These are phyloP conservation scores for Sciurus niger DNA, from an alignment of 2,113 vertebrate genomes.

Conservation along the genomic window DNA sequence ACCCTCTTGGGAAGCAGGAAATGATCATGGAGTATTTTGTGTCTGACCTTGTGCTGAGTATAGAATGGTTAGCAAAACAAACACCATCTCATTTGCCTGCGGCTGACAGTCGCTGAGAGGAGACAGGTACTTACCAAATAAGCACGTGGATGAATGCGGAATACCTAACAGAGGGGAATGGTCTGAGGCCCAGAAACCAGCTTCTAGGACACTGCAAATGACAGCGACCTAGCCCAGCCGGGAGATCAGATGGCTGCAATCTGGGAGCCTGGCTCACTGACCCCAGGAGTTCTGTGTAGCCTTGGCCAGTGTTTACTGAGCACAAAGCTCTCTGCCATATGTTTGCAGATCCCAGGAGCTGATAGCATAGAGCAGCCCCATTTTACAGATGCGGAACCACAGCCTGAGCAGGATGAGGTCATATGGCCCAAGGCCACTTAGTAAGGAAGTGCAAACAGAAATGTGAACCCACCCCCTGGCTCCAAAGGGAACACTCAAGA, in stretches of 20 bases:
- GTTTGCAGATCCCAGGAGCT: background rate
- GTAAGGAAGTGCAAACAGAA: background rate
- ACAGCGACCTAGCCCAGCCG: background rate
- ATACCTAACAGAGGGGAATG: background rate
- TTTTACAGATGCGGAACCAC: slow-evolving; percentile 4
- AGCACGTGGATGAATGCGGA: background rate
- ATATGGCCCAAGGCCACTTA: background rate
- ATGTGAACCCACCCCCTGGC: background rate
- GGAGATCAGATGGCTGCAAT: background rate
- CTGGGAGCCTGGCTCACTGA: too few species aligned
- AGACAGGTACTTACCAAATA: background rate
- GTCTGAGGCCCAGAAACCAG: background rate
- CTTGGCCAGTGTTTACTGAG: background rate
- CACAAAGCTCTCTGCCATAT: background rate
- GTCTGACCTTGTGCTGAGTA: background rate
- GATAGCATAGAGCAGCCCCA: background rate
- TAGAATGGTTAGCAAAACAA: background rate
- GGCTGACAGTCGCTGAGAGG: background rate
- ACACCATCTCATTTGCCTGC: background rate
- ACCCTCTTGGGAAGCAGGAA: background rate
- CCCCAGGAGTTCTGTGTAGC: background rate
- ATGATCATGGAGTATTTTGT: background rate
- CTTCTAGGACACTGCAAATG: background rate
- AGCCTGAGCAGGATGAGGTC: slow-evolving; percentile 9
- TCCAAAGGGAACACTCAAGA: background rate